Conservation (phyloP, 2,888 invertebrate species). For the Palloptera scutellata region DNA sequence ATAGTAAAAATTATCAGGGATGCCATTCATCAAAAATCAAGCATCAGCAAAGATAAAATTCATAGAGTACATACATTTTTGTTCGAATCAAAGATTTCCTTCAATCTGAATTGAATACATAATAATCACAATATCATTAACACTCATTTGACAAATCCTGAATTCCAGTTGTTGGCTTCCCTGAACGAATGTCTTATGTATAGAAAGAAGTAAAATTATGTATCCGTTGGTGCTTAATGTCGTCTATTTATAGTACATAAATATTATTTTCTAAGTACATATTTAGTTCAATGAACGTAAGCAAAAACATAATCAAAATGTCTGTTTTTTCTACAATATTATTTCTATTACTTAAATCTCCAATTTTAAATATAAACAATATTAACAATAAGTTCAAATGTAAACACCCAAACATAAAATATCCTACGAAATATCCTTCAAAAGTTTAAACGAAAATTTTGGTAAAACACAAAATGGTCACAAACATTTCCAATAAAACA, state of each 20-base stretch:
- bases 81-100: too few relatives aligned
- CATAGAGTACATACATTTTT: too few relatives aligned
- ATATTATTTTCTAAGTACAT: slow-evolving; percentile 40
- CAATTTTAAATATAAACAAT: slow-evolving; percentile 23
- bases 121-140: too few relatives aligned
- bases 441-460: slow-evolving; percentile 23
- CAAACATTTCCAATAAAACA: slow-evolving; percentile 14
- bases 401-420: slow-evolving; percentile 5
- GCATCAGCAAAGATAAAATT: too few relatives aligned
- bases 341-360: slow-evolving; percentile 24
- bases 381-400: slow-evolving; percentile 13
- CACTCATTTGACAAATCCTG: too few relatives aligned
- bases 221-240: too few relatives aligned
- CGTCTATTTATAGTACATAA: slow-evolving; percentile 20
- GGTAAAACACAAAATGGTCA: slow-evolving; percentile 26
- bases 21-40: too few relatives aligned
- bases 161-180: too few relatives aligned
- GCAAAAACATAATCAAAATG: slow-evolving; percentile 18
- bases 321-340: slow-evolving; percentile 14
- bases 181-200: too few relatives aligned
- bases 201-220: too few relatives aligned
- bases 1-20: too few relatives aligned
- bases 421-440: slow-evolving; percentile 1
- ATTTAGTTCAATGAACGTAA: slow-evolving; percentile 24
- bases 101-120: too few relatives aligned